Percentiles rank a stretch among this genome's conserved stretches.
These are phyloP conservation scores for Trachemys scripta DNA, from an alignment of 2,113 vertebrate species.

Conservation along the genomic window DNA sequence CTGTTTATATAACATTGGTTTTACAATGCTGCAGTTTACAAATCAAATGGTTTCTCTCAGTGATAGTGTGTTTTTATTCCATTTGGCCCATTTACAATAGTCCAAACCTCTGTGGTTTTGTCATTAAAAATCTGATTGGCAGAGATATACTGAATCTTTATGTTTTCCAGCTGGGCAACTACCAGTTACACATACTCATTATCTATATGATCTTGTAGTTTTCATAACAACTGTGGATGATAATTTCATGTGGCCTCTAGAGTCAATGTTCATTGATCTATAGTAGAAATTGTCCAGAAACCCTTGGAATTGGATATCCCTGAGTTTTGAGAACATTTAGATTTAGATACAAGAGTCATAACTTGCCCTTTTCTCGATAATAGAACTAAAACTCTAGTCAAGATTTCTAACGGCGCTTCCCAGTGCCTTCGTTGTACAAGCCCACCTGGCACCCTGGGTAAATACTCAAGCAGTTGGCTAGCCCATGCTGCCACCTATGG, in stretches of 20 bases:
- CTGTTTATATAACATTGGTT: constrained; percentile 59
- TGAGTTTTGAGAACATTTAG: not conserved
- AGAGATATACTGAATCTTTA: constrained; percentile 74
- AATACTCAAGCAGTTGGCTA: not conserved
- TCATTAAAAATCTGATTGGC: constrained; percentile 81
- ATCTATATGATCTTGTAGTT: constrained; percentile 63
- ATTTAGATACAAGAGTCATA: not conserved
- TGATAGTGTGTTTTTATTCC: constrained; percentile 76
- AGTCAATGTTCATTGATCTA: not conserved
- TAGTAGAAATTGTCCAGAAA: constrained; percentile 25
- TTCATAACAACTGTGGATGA: constrained; percentile 39
- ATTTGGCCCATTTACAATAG: constrained; percentile 77
- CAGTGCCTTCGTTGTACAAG: not conserved
- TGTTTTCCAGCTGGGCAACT: constrained; percentile 80
- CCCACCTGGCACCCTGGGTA: not conserved
- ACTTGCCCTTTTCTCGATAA: not conserved
- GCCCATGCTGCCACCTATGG: not conserved
- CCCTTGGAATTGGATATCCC: not conserved
- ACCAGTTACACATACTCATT: constrained; percentile 72
- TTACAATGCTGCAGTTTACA: constrained; percentile 76
- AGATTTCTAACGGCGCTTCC: not conserved
- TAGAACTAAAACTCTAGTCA: not conserved
- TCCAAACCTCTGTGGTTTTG: constrained; percentile 80
- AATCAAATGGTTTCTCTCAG: constrained; percentile 71
- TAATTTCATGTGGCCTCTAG: constrained; percentile 30